These are phyloP conservation scores for Corapipo altera DNA, from an alignment of 2,113 vertebrate species.

Conservation along the genomic window DNA sequence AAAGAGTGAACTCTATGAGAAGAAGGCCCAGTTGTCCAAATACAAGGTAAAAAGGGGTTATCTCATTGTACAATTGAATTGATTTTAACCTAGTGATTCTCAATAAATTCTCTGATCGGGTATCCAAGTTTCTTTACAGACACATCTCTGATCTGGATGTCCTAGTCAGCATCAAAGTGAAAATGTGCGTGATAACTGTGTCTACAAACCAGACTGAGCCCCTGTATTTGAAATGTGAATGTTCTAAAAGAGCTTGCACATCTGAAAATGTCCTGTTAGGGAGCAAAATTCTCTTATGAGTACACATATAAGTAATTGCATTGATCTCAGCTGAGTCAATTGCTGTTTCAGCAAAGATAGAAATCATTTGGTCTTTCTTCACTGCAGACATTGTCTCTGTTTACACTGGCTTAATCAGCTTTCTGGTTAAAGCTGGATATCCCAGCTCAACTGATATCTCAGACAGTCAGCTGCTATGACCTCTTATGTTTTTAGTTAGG, in stretches of 20 bases:
- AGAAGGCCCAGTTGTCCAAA: constrained; percentile 92
- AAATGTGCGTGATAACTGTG: background rate
- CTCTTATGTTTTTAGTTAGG: background rate
- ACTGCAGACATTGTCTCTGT: background rate
- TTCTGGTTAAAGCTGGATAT: background rate
- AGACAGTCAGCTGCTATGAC: background rate
- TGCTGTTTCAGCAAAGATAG: background rate
- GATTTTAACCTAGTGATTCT: background rate
- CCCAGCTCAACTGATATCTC: background rate
- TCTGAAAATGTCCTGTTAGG: background rate
- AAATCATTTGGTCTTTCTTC: background rate
- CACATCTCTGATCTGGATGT: background rate
- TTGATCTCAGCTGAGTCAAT: background rate
- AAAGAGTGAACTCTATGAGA: constrained; percentile 94
- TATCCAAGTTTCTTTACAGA: background rate
- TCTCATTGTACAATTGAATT: background rate
- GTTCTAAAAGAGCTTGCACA: background rate
- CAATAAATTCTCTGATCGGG: background rate
- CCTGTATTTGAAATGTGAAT: background rate
- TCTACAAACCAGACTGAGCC: background rate
- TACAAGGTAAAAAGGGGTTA: constrained; percentile 84
- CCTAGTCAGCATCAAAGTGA: background rate
- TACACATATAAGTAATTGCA: background rate
- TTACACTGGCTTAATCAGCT: background rate
- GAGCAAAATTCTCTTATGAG: background rate